A percentile compares a stretch with the other conserved stretches of the same genome.
phyloP scores from a whole-genome alignment of 2,797 vertebrate species.

The Notolepis coatsorum region DNA sequence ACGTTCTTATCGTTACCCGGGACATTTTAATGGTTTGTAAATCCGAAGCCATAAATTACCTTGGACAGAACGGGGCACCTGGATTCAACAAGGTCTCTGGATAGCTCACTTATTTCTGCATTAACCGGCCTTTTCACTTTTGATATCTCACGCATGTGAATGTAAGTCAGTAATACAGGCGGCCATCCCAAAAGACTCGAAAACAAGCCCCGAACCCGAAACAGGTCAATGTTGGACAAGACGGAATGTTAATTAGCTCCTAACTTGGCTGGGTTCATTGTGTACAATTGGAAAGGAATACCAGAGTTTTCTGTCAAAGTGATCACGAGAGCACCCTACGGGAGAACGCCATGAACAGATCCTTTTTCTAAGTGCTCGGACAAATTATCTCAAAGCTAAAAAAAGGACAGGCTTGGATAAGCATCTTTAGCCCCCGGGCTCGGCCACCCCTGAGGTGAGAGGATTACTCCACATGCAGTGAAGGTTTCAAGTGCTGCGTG shows the following conservation, averaged over 20 bases:
- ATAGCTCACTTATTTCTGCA: slow-evolving; percentile 1
- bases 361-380: slow-evolving; percentile 68
- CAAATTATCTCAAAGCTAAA: slow-evolving; percentile 79
- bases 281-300: slow-evolving; percentile 53
- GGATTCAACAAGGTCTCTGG: slow-evolving; percentile 39
- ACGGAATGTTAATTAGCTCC: slow-evolving; percentile 65
- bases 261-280: slow-evolving; percentile 50
- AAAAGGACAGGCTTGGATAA: slow-evolving; percentile 79
- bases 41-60: slow-evolving; percentile 52
- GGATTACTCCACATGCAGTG: slow-evolving; percentile 75
- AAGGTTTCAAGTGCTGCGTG: slow-evolving; percentile 78
- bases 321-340: slow-evolving; percentile 66
- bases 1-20: slow-evolving; percentile 48
- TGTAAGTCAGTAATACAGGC: slow-evolving; percentile 60
- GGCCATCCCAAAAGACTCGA: slow-evolving; percentile 43
- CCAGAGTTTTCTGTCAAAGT: slow-evolving; percentile 55
- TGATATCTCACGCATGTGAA: slow-evolving; percentile 34
- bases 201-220: slow-evolving; percentile 46
- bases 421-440: slow-evolving; percentile 71
- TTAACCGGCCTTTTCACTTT: slow-evolving; percentile 26
- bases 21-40: slow-evolving; percentile 62
- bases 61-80: slow-evolving; percentile 45
- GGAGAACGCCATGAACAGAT: slow-evolving; percentile 65
- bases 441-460: slow-evolving; percentile 73
- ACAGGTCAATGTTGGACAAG: slow-evolving; percentile 45